Evolutionary conservation across 2,888 invertebrate genomes (phyloP), one percentile per base, ranked within the genome.

Genomic region (Drepana falcataria): DNA sequence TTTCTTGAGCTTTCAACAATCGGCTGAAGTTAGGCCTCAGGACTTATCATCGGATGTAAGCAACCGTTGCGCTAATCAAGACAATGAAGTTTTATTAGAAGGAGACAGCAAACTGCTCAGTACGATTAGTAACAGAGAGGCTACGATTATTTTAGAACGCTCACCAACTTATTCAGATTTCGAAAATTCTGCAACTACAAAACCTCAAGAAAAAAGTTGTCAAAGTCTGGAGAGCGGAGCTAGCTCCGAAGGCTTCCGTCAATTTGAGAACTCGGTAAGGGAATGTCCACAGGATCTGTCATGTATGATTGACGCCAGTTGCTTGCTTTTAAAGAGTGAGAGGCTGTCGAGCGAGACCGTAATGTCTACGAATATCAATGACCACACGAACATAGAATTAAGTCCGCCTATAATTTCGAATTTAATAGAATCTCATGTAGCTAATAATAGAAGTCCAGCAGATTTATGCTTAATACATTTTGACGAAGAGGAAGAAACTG

Each of bases 351-450:
- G 55, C 58, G 53, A 66, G 61, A 56, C 75, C 79, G 58, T 58
- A 56, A 47, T 55, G 60, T 52, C 74, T 74, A 34, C 40, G 40
- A 51, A 40, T 3, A 40, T n/a, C 9, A 21, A 48, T 33, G 53
- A 41, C 51, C 48, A 37, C 51, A 51, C 41, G 21, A 41, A 51
- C 40, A 33, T 40, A 71, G 64, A 66, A 61, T 67, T 69, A 69
- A 77, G 65, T 77, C 80, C 82, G 74, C 79, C 82, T 78, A 81
- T 70, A 66, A 57, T 69, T 66, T 71, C 72, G 73, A 85, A 84
- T 82, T 81, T 83, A 79, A 73, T 72, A 66, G 87, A 89, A 86
- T 86, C 88, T 84, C 84, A 82, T 55, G 63, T 79, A 68, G 68
- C 71, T 65, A 77, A 75, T 66, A 66, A 69, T 71, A 65, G 66